Percentiles rank a stretch among this genome's conserved stretches.
These are phyloP conservation scores for Nymphicus hollandicus DNA, from an alignment of 2,113 vertebrate genomes.

Conservation along the genomic window DNA sequence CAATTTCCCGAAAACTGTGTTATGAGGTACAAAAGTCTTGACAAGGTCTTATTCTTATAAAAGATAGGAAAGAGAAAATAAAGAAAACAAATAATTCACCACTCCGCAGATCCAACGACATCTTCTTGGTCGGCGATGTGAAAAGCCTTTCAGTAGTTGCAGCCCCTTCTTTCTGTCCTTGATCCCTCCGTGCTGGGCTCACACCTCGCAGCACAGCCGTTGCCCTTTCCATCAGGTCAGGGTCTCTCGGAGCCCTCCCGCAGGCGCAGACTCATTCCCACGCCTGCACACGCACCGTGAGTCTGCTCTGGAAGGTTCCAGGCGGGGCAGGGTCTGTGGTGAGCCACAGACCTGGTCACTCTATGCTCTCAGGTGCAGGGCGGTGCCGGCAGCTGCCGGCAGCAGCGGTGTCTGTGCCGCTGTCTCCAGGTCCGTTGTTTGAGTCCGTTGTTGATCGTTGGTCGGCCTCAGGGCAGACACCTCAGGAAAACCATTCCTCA, in stretches of 20 bases:
- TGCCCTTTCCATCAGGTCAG: neutral
- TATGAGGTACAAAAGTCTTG: neutral
- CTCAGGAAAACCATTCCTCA: neutral
- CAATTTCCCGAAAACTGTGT: neutral
- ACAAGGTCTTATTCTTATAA: neutral
- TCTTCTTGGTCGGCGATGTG: neutral
- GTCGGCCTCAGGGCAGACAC: neutral
- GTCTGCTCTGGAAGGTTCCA: neutral
- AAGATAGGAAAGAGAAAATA: neutral
- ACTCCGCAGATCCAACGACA: neutral
- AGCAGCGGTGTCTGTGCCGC: neutral
- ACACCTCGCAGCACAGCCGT: neutral
- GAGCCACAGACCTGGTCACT: neutral
- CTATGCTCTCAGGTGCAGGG: accelerated
- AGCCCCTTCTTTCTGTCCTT: neutral
- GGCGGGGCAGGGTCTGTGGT: neutral
- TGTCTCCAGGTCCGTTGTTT: too few species aligned
- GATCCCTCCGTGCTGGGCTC: too few species aligned
- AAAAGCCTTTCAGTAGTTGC: neutral
- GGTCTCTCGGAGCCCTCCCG: neutral
- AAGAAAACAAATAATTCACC: neutral
- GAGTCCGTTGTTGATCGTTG: too few species aligned
- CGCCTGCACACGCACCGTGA: neutral
- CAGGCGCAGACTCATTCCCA: neutral
- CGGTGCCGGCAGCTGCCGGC: neutral